phyloP scores from a whole-genome alignment of 2,113 vertebrate genomes.

The Girardinichthys multiradiatus region DNA sequence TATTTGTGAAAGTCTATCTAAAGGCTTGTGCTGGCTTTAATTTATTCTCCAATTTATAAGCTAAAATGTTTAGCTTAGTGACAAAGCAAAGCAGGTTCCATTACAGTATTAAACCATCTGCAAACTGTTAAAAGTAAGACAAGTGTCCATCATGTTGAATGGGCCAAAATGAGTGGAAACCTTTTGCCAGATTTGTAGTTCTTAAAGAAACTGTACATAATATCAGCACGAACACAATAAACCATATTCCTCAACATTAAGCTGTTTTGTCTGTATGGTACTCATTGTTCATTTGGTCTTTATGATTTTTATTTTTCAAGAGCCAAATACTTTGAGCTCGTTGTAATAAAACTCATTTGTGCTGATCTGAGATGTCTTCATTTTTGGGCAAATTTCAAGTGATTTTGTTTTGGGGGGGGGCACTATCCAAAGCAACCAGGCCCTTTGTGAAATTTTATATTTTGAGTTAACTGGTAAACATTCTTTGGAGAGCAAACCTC shows the following conservation, averaged over 20 bases:
- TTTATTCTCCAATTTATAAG: conserved; percentile 75
- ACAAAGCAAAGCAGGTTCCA: conserved; percentile 17
- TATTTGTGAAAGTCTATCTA: conserved; percentile 53
- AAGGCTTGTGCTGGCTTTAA: conserved; percentile 58
- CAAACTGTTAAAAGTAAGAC: conserved; percentile 30
- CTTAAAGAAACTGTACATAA: conserved; percentile 5
- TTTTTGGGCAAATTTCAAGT: not conserved
- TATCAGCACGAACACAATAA: conserved; percentile 7
- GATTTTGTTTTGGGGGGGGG: too few species aligned
- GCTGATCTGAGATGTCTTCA: conserved; percentile 26
- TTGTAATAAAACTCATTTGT: conserved; percentile 60
- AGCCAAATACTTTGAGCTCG: conserved; percentile 52
- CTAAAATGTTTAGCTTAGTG: conserved; percentile 45
- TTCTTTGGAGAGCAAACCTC: too few species aligned
- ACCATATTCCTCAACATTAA: conserved; percentile 8
- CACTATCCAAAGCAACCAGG: too few species aligned
- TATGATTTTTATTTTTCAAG: conserved; percentile 22
- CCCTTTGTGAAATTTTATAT: too few species aligned
- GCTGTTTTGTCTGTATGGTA: conserved; percentile 17
- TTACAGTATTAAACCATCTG: conserved; percentile 58
- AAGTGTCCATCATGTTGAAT: conserved; percentile 41
- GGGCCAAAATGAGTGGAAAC: conserved; percentile 12
- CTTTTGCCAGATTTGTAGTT: conserved; percentile 52
- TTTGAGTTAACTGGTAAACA: too few species aligned
- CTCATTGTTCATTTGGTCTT: conserved; percentile 19